Percentiles rank a stretch among this genome's conserved stretches.
These are phyloP conservation scores for Andinoacara biseriatus DNA, from an alignment of 2,113 vertebrate species.

Conservation along the genomic window DNA sequence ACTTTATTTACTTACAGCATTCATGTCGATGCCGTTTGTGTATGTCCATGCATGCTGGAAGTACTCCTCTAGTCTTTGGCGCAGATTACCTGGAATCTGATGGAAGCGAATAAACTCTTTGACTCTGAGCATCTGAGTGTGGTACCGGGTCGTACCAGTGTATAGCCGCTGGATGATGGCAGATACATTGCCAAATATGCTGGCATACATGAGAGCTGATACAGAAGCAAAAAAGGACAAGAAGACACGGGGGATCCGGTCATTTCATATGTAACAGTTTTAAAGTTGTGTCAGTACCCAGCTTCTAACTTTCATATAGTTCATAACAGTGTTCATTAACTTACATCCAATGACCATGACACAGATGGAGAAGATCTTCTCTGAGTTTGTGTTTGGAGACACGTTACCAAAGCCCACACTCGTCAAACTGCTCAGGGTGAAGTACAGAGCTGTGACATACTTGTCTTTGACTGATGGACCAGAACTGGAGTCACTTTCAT, in stretches of 20 bases:
- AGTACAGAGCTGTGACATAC: conserved; percentile 96
- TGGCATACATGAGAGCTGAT: conserved; percentile 98
- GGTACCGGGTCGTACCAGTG: conserved; percentile 92
- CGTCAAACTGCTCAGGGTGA: conserved; percentile 98
- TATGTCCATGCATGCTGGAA: conserved; percentile 99
- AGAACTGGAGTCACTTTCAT: conserved; percentile 86
- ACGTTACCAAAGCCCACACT: conserved; percentile 97
- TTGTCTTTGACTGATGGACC: conserved; percentile 97
- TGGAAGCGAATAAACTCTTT: conserved; percentile 98
- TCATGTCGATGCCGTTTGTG: conserved; percentile 98
- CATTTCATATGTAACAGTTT: not conserved
- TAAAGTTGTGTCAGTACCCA: not conserved
- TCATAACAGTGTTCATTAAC: conserved; percentile 63
- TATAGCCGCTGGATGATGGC: conserved; percentile 98
- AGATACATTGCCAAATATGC: conserved; percentile 97
- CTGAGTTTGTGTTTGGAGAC: conserved; percentile 97
- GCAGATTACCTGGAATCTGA: conserved; percentile 91
- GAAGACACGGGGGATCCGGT: not conserved
- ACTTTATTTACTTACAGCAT: conserved; percentile 83
- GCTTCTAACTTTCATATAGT: not conserved
- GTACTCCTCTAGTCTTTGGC: conserved; percentile 95
- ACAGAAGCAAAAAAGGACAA: not conserved
- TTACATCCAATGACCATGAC: conserved; percentile 99
- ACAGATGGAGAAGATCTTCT: conserved; percentile 99
- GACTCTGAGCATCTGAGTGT: conserved; percentile 95